Percentiles rank a stretch among this genome's conserved stretches.
Evolutionary conservation across 92 coral and sea anemone genomes (phyloP).

Genomic region (Hydrozoanthus gracilis): DNA sequence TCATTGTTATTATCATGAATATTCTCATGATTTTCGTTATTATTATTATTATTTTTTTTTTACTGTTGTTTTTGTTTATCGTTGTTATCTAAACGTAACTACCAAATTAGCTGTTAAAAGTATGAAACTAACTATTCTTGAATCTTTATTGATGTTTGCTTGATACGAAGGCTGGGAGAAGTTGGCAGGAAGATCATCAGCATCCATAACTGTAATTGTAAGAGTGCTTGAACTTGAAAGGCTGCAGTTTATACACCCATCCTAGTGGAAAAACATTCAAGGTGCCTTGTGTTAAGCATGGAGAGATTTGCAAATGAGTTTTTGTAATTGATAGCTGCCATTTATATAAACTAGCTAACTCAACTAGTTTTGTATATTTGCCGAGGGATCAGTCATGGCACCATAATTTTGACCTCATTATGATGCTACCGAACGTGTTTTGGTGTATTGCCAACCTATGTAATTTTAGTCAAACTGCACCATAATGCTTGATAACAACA

Average conservation of each 20-base stretch:
- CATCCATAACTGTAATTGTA: neutral
- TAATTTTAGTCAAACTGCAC: too few species aligned
- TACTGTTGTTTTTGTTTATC: too few species aligned
- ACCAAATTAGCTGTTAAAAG: too few species aligned
- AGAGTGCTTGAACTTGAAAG: conserved; percentile 21
- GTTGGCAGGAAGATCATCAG: conserved; percentile 41
- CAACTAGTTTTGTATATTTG: neutral
- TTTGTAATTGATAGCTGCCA: neutral
- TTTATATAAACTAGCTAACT: neutral
- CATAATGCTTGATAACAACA: too few species aligned
- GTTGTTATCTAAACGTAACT: too few species aligned
- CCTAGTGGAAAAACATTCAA: neutral
- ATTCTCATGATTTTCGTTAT: too few species aligned
- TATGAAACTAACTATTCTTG: neutral
- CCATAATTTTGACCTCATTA: too few species aligned
- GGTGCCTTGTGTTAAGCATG: neutral
- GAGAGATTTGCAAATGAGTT: neutral
- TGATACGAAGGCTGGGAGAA: conserved; percentile 15
- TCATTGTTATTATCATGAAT: too few species aligned
- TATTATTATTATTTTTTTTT: too few species aligned
- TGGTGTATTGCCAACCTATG: too few species aligned
- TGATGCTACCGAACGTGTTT: too few species aligned
- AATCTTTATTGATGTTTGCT: conserved; percentile 20
- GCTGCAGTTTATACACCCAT: conserved; percentile 21
- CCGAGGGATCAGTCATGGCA: too few species aligned